phyloP scores from a whole-genome alignment of 1,140 invertebrate genomes.

The Teleogryllus occipitalis region DNA sequence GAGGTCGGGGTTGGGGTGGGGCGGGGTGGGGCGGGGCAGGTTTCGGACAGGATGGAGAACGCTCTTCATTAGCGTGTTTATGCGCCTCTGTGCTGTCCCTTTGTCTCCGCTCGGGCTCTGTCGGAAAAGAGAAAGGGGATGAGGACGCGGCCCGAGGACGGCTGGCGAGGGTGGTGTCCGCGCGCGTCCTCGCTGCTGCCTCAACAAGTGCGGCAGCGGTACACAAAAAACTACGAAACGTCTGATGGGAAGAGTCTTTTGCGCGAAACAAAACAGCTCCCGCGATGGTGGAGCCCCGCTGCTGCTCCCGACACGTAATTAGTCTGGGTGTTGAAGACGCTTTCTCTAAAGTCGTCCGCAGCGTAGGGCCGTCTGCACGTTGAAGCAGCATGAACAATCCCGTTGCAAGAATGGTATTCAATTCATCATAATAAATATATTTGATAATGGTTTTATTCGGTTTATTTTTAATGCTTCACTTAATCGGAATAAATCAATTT shows the following conservation, averaged over 20 bases:
- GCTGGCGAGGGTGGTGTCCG: neutral
- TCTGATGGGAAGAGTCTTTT: neutral
- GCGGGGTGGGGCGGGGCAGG: no score
- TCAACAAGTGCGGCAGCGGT: neutral
- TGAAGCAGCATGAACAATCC: no score
- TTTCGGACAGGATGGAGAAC: neutral
- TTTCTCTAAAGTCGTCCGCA: no score
- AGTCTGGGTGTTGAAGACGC: neutral
- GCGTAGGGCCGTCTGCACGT: no score
- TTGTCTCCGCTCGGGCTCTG: neutral
- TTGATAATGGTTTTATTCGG: no score
- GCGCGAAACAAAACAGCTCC: neutral
- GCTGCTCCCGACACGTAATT: neutral
- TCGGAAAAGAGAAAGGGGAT: neutral
- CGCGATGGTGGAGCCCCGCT: neutral
- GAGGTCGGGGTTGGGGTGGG: no score
- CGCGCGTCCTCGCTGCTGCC: neutral
- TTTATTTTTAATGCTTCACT: no score
- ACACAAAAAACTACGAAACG: neutral
- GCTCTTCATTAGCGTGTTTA: conserved; percentile 4
- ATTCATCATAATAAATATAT: no score
- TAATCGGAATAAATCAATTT: no score
- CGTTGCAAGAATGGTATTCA: no score
- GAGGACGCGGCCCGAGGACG: neutral
- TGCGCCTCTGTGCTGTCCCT: neutral